Conservation (phyloP, 1,140 invertebrate species). For the Batillaria attramentaria region DNA sequence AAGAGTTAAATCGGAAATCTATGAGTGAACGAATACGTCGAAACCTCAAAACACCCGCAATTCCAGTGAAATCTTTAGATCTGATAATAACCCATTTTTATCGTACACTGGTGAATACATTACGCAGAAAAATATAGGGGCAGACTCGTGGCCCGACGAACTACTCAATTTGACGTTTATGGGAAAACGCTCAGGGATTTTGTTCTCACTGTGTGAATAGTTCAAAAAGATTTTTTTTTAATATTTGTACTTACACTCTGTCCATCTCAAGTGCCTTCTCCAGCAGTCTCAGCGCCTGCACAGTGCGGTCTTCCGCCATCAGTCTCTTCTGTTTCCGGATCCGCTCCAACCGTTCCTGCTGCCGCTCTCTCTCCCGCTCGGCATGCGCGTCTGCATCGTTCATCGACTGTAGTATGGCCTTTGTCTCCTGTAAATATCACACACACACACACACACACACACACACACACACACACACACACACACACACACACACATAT, state of each 20-base stretch:
- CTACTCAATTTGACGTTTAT: neutral
- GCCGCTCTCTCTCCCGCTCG: slow-evolving; percentile 44
- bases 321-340: slow-evolving; percentile 42
- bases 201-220: neutral
- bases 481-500: neutral
- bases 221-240: no score
- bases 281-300: slow-evolving; percentile 56
- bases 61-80: no score
- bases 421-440: slow-evolving; percentile 49
- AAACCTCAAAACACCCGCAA: no score
- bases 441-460: neutral
- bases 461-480: neutral
- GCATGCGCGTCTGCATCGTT: slow-evolving; percentile 20
- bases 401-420: slow-evolving; percentile 54
- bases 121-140: neutral
- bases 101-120: neutral
- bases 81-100: no score
- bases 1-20: neutral
- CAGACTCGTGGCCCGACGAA: neutral
- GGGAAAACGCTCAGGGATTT: neutral
- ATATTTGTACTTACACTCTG: slow-evolving; percentile 49
- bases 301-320: slow-evolving; percentile 49
- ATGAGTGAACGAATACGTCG: neutral
- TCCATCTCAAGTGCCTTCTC: slow-evolving; percentile 62
- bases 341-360: slow-evolving; percentile 52